These are phyloP conservation scores for Dolichallabes microphthalmus DNA, from an alignment of 2,113 vertebrate species.

Conservation along the genomic window DNA sequence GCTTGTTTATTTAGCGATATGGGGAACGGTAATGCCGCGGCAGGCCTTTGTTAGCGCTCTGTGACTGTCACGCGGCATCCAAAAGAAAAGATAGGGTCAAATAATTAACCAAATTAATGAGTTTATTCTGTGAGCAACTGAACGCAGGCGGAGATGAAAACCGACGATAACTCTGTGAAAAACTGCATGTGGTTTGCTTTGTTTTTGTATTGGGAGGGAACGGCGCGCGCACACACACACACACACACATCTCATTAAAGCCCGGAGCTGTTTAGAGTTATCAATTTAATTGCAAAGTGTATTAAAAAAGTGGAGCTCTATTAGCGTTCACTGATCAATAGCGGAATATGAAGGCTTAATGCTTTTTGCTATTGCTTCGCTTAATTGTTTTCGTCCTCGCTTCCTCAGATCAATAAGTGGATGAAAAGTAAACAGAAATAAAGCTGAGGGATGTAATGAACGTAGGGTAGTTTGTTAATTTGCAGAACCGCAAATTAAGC, in stretches of 20 bases:
- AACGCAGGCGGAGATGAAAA: constrained; percentile 63
- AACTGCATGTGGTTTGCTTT: constrained; percentile 65
- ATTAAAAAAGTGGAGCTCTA: constrained; percentile 42
- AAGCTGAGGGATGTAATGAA: constrained; percentile 23
- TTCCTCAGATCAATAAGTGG: constrained; percentile 42
- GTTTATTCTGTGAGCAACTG: constrained; percentile 70
- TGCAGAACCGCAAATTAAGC: background rate
- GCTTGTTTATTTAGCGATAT: constrained; percentile 76
- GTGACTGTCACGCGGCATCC: constrained; percentile 55
- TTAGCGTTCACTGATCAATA: constrained; percentile 48
- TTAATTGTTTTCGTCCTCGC: constrained; percentile 44
- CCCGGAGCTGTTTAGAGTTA: constrained; percentile 43
- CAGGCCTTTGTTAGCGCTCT: constrained; percentile 51
- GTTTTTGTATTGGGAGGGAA: constrained; percentile 45
- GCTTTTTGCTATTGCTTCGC: constrained; percentile 26
- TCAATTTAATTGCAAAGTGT: constrained; percentile 53
- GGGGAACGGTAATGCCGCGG: constrained; percentile 58
- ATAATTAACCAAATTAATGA: constrained; percentile 81
- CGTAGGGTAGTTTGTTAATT: constrained; percentile 11
- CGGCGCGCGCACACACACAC: constrained; percentile 13
- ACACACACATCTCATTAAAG: constrained; percentile 51
- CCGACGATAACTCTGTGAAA: constrained; percentile 60
- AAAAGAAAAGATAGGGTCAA: constrained; percentile 72
- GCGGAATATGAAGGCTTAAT: constrained; percentile 44
- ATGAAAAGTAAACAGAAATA: constrained; percentile 46